Evolutionary conservation across 2,888 invertebrate genomes (phyloP).

Genomic region (Eilema depressum): DNA sequence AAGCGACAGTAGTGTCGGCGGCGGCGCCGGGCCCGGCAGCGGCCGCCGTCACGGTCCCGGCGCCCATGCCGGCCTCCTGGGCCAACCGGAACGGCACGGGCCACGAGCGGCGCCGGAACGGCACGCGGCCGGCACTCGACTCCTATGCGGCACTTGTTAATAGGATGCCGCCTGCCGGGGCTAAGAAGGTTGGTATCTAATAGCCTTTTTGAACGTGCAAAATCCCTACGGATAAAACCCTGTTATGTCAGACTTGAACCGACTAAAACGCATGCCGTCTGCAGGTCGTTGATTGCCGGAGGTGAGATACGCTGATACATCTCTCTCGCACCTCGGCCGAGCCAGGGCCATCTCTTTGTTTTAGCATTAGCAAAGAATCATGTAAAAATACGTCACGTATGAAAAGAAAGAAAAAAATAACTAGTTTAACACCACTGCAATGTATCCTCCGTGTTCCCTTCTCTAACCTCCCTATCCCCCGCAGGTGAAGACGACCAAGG

Average conservation of each 20-base stretch:
- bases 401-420: too few relatives aligned
- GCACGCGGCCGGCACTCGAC: slow-evolving; percentile 68
- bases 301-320: too few relatives aligned
- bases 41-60: slow-evolving; percentile 21
- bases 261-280: too few relatives aligned
- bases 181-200: slow-evolving; percentile 65
- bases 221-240: too few relatives aligned
- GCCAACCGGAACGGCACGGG: slow-evolving; percentile 63
- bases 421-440: too few relatives aligned
- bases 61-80: slow-evolving; percentile 54
- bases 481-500: slow-evolving; percentile 89
- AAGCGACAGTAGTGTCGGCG: slow-evolving; percentile 53
- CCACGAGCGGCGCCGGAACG: slow-evolving; percentile 70
- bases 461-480: slow-evolving; percentile 22
- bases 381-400: too few relatives aligned
- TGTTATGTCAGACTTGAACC: too few relatives aligned
- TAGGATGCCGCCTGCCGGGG: slow-evolving; percentile 76
- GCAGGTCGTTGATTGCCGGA: too few relatives aligned
- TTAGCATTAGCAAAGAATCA: too few relatives aligned
- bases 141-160: slow-evolving; percentile 80
- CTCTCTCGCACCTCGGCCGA: too few relatives aligned
- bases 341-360: too few relatives aligned
- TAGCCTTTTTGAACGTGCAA: too few relatives aligned
- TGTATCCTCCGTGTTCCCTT: neutral
- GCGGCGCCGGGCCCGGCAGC: slow-evolving; percentile 27